Base-by-base conservation (phyloP, 2,888 invertebrate genomes). In the Parnassius glacialis region DNA sequence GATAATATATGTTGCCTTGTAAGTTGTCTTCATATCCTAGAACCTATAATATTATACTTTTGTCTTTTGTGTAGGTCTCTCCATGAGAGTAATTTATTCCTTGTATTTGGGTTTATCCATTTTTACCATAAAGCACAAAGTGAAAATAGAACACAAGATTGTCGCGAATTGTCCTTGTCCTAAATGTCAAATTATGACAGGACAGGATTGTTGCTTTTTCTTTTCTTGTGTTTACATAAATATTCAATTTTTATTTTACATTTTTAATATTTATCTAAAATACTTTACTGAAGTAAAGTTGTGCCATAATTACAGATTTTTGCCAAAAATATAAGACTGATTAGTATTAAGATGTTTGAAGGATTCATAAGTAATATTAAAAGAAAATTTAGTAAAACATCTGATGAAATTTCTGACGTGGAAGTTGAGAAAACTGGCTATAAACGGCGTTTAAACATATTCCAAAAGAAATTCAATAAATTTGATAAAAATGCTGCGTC, bases 1-100 rank as follows among this genome's bases (percentile, higher is more conserved):
- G 95, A 95, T 79, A 94, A 94, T 74, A 90, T 95, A 72, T 94
- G 94, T 76, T 93, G 94, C 80, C 87, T 92, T 71, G 94, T 94
- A 91, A 93, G 93, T 93, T 25, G 54, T 52, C 12, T 11, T 52
- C 10, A 41, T 9, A 52, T 41, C 1, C 25, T 3, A n/a, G 12
- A 10, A 41, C 2, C 9, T 12, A 52, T 34, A 34, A 34, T 34
- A 34, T 34, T 34, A 34, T 34, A 34, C 34, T 34, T 34, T 34
- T 34, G 34, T 34, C 34, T 34, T 34, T 34, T 34, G 34, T 34
- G 7, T 34, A 34, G 34, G 7, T 7, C 34, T 34, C 34, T 34
- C 34, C 34, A 5, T 34, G 34, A 34, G 34, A 34, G 34, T 34
- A 34, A 7, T 44, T 52, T 13, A 58, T 5, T 59, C 43, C 9